Percentiles rank a stretch among this genome's conserved stretches.
These are phyloP conservation scores for Drosophila carrolli DNA, from an alignment of 1,140 invertebrate species.

Conservation along the genomic window DNA sequence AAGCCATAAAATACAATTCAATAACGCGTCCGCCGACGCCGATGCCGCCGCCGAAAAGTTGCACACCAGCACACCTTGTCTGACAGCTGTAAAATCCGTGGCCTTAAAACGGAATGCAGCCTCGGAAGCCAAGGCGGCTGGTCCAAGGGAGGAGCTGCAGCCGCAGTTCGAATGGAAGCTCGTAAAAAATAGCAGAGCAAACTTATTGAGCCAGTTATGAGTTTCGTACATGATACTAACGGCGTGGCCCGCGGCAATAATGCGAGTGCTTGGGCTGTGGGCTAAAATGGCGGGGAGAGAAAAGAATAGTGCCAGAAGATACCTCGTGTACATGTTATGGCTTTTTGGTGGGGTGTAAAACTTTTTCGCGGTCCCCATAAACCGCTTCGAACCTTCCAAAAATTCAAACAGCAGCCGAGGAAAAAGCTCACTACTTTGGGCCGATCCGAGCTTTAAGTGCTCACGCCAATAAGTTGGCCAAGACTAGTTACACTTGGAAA, in stretches of 20 bases:
- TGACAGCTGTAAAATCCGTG: conserved; percentile 74
- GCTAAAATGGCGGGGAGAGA: background rate
- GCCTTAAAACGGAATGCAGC: conserved; percentile 63
- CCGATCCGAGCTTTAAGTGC: conserved; percentile 6
- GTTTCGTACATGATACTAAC: conserved; percentile 81
- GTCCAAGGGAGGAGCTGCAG: conserved; percentile 2
- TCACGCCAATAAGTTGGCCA: background rate
- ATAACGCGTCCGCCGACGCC: conserved; percentile 58
- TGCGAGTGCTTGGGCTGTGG: conserved; percentile 45
- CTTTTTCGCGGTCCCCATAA: conserved; percentile 64
- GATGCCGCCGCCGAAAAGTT: conserved; percentile 43
- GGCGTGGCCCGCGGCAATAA: conserved; percentile 72
- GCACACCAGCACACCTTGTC: conserved; percentile 54
- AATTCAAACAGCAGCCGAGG: background rate
- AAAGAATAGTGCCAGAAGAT: conserved; percentile 4
- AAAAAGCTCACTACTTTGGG: conserved; percentile 30
- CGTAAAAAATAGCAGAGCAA: conserved; percentile 77
- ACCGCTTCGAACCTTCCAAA: conserved; percentile 56
- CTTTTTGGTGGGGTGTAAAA: conserved; percentile 77
- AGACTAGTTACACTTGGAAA: background rate
- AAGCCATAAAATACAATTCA: conserved; percentile 81
- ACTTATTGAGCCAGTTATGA: conserved; percentile 83
- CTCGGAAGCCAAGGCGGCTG: background rate
- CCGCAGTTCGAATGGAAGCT: conserved; percentile 45
- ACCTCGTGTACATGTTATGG: conserved; percentile 62